A percentile compares a stretch with the other conserved stretches of the same genome.
These are phyloP conservation scores for Calameuta filiformis DNA, from an alignment of 2,888 invertebrate genomes.

Conservation along the genomic window DNA sequence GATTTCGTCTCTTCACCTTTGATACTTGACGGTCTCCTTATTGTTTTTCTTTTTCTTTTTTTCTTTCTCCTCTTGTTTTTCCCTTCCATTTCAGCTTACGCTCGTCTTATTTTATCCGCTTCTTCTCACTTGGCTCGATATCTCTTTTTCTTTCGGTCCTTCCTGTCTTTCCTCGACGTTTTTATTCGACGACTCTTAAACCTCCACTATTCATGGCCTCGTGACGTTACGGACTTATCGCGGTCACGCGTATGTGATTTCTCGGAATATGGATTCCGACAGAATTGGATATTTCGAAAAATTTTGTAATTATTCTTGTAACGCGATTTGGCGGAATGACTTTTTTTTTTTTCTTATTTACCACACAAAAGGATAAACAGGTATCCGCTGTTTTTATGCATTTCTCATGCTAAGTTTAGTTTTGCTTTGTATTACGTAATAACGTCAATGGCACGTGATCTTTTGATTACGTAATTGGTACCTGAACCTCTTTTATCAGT, in stretches of 20 bases:
- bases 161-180: background rate
- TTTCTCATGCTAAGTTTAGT: background rate
- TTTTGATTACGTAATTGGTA: background rate
- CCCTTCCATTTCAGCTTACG: background rate
- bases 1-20: background rate
- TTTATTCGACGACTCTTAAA: background rate
- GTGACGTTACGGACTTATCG: background rate
- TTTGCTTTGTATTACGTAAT: background rate
- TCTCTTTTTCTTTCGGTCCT: background rate
- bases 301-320: rapidly evolving
- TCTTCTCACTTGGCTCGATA: background rate
- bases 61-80: background rate
- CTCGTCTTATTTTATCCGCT: background rate
- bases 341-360: background rate
- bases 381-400: background rate
- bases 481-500: background rate
- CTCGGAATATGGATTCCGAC: background rate
- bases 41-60: background rate
- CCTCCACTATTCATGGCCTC: background rate
- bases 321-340: background rate
- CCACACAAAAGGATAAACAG: background rate
- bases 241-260: background rate
- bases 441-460: background rate
- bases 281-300: background rate
- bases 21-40: background rate